Evolutionary conservation across 2,888 invertebrate genomes (phyloP), one percentile per base, ranked within the genome.

Genomic region (Ellobium chinense): DNA sequence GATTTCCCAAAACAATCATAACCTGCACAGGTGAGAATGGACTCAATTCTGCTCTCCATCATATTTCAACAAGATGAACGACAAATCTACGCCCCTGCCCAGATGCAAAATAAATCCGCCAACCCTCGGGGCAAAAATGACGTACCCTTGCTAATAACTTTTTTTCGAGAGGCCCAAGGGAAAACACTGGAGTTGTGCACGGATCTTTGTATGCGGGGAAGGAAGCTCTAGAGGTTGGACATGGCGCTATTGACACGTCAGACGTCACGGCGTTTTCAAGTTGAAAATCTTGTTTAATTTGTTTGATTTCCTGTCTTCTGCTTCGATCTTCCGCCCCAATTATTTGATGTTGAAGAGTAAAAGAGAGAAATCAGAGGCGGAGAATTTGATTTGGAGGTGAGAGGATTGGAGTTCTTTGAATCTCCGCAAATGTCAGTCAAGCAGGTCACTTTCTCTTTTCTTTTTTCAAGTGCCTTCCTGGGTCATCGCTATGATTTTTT

Each of bases 221-320:
- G 31, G 36, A 70, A 34, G 31, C 63, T 63, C 29, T 63, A 46
- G 27, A 12, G 46, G 54, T 46, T 39, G 54, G 36, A 39, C 63
- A 29, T 39, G 24, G 1, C 21, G 29, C 1, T 62, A 46, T 75
- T 63, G 62, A 75, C 75, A 75, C 65, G 46, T 36, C 24, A 62
- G 56, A 65, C 46, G 31, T 46, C 63, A n/a, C 39, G 75, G 63
- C 39, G 65, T 63, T 65, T 75, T 46, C 62, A 54, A 65, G 63
- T 63, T 27, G 63, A 75, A 75, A 75, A 75, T 75, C 75, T 75
- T 75, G 75, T 75, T 75, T 65, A 63, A 75, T 75, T 39, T 75
- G 63, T 75, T 75, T 75, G 75, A 75, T 75, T 75, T 75, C 75
- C 75, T 65, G 75, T 75, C 75, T 75, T 75, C 75, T 65, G 1